Percentiles rank a stretch among this genome's conserved stretches.
Conservation (phyloP, 2,888 invertebrate species). For the Noctua janthe region DNA sequence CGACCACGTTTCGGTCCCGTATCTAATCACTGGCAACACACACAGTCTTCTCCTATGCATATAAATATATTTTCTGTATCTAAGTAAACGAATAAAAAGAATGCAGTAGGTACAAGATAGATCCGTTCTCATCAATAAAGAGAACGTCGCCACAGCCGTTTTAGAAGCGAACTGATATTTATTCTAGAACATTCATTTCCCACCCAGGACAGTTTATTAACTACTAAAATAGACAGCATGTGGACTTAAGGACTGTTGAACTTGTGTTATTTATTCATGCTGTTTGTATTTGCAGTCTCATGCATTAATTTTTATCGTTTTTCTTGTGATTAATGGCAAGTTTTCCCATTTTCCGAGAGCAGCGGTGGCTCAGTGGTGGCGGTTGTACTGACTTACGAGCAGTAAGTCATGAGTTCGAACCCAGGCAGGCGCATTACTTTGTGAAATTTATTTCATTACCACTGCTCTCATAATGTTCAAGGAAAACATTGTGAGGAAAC, state of each 20-base stretch:
- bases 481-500: too few relatives aligned
- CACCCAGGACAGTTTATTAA: slow-evolving; percentile 20
- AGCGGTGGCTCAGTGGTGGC: too few relatives aligned
- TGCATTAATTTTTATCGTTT: not conserved
- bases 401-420: too few relatives aligned
- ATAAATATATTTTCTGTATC: not conserved
- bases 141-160: not conserved
- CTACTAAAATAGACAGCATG: slow-evolving; percentile 19
- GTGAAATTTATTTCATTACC: too few relatives aligned
- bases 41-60: not conserved
- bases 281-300: not conserved
- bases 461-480: too few relatives aligned
- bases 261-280: slow-evolving; percentile 5
- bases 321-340: not conserved
- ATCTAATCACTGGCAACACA: too few relatives aligned
- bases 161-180: slow-evolving; percentile 27
- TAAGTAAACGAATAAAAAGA: not conserved
- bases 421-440: too few relatives aligned
- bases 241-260: slow-evolving; percentile 10
- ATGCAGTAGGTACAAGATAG: not conserved
- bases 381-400: too few relatives aligned
- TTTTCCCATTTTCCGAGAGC: too few relatives aligned
- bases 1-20: too few relatives aligned
- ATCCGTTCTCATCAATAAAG: slow-evolving; percentile 12
- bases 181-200: slow-evolving; percentile 32